These are phyloP conservation scores for Lepus townsendii DNA, from an alignment of 2,797 vertebrate genomes.

Conservation along the genomic window DNA sequence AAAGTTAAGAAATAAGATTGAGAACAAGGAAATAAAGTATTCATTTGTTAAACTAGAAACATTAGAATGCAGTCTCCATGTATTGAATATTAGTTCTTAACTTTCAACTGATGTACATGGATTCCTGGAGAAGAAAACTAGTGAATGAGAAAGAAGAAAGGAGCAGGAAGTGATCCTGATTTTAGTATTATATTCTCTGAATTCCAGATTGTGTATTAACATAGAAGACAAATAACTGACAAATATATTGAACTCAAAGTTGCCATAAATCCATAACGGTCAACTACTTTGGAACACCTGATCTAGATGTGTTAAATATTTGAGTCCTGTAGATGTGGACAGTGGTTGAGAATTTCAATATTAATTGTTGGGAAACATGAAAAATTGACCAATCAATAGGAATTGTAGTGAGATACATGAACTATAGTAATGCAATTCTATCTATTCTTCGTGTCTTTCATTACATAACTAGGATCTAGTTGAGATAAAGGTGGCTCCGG, in stretches of 20 bases:
- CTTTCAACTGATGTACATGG: neutral
- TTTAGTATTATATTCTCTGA: neutral
- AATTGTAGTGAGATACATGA: neutral
- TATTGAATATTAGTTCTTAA: neutral
- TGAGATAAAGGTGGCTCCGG: neutral
- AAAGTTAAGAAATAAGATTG: neutral
- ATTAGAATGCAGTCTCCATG: neutral
- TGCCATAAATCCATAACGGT: neutral
- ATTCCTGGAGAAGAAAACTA: neutral
- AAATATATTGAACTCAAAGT: neutral
- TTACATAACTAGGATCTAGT: neutral
- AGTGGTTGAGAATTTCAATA: neutral
- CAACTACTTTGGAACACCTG: neutral
- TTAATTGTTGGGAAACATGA: neutral
- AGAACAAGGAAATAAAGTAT: neutral
- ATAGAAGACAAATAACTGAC: neutral
- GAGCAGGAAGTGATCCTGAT: neutral
- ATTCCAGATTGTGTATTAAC: neutral
- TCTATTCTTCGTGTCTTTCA: neutral
- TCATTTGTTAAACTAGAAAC: neutral
- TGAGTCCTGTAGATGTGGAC: neutral
- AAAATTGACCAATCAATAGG: neutral
- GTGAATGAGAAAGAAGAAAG: neutral
- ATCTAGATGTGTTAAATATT: neutral
- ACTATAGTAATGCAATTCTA: no score